Evolutionary conservation across 2,888 invertebrate genomes (phyloP).

Genomic region (Drosophila pullipes): DNA sequence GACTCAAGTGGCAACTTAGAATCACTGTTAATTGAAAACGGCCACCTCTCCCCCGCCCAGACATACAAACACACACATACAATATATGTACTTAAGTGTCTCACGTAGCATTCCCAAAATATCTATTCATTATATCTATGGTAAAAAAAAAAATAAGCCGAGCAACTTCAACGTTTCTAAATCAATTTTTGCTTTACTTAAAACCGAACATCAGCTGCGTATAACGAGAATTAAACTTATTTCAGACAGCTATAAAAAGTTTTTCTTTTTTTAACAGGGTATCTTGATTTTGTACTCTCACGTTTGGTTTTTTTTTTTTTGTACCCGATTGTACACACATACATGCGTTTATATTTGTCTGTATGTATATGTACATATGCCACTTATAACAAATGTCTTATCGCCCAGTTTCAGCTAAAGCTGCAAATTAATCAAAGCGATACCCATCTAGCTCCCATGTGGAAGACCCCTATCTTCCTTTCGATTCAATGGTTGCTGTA

Average conservation of each 20-base stretch:
- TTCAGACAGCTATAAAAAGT: background rate
- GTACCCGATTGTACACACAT: conserved; percentile 3
- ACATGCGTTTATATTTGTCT: background rate
- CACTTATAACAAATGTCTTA: conserved; percentile 39
- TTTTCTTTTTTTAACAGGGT: conserved; percentile 19
- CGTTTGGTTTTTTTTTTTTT: background rate
- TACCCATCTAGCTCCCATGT: conserved; percentile 7
- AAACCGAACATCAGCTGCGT: background rate
- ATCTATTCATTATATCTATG: background rate
- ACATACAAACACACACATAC: background rate
- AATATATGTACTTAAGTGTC: conserved; percentile 10
- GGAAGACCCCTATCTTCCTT: conserved; percentile 16
- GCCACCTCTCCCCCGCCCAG: background rate
- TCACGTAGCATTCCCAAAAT: conserved; percentile 27
- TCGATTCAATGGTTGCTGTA: conserved; percentile 5
- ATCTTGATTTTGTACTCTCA: background rate
- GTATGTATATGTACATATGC: conserved; percentile 18
- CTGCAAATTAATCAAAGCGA: conserved; percentile 30
- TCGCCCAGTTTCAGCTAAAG: conserved; percentile 15
- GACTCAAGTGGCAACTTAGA: conserved; percentile 31
- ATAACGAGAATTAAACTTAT: background rate
- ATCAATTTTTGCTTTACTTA: background rate
- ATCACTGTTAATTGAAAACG: conserved; percentile 1
- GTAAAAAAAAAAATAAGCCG: too few species aligned
- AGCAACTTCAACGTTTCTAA: background rate